Conservation (phyloP, 2,797 vertebrate species). For the Karalla daura region DNA sequence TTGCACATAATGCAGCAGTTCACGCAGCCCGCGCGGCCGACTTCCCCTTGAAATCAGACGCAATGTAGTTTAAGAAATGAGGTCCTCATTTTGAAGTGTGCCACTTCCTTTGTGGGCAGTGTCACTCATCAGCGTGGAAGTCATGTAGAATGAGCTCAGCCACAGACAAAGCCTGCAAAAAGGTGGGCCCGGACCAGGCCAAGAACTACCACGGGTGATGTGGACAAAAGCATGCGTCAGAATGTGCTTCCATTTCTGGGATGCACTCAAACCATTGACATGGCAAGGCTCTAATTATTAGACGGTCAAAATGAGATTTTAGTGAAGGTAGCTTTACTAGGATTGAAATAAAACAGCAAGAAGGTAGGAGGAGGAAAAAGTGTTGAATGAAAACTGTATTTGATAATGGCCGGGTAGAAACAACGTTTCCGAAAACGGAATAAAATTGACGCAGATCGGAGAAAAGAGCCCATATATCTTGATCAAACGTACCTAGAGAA, state of each 20-base stretch:
- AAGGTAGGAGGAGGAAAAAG: neutral
- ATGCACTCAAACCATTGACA: no score
- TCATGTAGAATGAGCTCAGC: conserved; percentile 36
- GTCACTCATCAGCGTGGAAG: conserved; percentile 43
- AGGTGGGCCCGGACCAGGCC: conserved; percentile 9
- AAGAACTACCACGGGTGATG: neutral
- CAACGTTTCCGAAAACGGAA: neutral
- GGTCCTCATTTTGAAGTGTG: conserved; percentile 71
- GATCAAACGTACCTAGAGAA: neutral
- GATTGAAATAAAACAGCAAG: no score
- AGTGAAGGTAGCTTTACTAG: neutral
- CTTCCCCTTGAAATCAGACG: conserved; percentile 24
- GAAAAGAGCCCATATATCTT: neutral
- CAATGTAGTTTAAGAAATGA: conserved; percentile 61
- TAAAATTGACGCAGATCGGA: neutral
- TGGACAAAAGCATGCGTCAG: neutral
- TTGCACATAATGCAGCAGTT: neutral
- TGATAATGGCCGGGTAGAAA: neutral
- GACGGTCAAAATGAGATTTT: neutral
- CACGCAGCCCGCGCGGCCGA: neutral
- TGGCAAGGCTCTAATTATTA: neutral
- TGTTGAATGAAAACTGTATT: neutral
- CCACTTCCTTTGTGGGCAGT: conserved; percentile 74
- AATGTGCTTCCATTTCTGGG: no score
- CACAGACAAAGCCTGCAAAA: conserved; percentile 12